Evolutionary conservation across 1,140 invertebrate species (phyloP).

Genomic region (Anagrus nilaparvatae): DNA sequence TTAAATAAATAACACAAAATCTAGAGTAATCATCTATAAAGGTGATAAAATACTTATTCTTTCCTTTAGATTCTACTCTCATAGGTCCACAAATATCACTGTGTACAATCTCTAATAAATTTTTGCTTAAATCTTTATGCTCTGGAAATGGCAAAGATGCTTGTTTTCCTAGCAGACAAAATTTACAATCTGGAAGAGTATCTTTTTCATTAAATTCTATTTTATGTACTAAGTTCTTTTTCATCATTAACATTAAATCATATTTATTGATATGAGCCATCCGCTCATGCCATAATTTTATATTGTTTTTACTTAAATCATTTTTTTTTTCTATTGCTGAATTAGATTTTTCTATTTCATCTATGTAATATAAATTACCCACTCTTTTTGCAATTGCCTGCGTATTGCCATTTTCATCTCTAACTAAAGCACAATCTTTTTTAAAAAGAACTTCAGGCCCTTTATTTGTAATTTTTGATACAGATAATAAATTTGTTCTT

Average conservation of each 20-base stretch:
- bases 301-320: no score
- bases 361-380: conserved; percentile 2
- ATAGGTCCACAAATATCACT: conserved; percentile 14
- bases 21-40: conserved; percentile 29
- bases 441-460: conserved; percentile 4
- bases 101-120: conserved; percentile 7
- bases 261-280: conserved; percentile 12
- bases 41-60: conserved; percentile 22
- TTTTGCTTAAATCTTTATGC: not conserved
- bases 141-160: conserved; percentile 6
- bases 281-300: conserved; percentile 11
- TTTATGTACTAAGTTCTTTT: not conserved
- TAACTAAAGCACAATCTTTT: not conserved
- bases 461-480: conserved; percentile 11
- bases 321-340: not conserved
- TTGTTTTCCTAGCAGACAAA: conserved; percentile 10
- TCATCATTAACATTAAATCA: conserved; percentile 6
- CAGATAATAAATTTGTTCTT: conserved; percentile 12
- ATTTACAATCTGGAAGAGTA: not conserved
- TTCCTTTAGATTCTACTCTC: conserved; percentile 6
- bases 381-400: not conserved
- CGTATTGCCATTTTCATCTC: not conserved
- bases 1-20: conserved; percentile 23
- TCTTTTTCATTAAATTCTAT: conserved; percentile 1
- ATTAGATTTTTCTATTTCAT: not conserved